phyloP scores from a whole-genome alignment of 2,113 vertebrate species.

The Macheiramphus alcinus region DNA sequence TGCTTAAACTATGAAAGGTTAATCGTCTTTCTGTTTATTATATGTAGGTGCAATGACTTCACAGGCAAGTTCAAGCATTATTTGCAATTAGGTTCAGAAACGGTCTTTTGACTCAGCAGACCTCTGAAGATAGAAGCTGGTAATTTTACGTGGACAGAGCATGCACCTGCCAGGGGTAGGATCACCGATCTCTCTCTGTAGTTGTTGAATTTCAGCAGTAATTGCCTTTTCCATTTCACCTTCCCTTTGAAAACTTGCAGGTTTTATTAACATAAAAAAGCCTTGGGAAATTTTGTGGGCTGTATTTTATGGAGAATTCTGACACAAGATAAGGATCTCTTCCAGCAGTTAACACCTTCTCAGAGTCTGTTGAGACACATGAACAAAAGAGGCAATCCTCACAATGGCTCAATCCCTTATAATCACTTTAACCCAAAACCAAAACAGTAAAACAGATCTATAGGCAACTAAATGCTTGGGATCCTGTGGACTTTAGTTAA shows the following conservation, averaged over 20 bases:
- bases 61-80: neutral
- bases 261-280: slow-evolving; percentile 40
- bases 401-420: neutral
- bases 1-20: neutral
- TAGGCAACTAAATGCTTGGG: neutral
- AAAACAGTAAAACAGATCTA: neutral
- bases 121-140: neutral
- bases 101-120: neutral
- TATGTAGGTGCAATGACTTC: neutral
- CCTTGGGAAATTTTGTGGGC: neutral
- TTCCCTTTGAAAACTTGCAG: neutral
- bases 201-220: neutral
- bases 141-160: neutral
- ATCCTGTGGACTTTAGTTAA: neutral
- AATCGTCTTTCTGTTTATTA: neutral
- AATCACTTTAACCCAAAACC: neutral
- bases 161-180: neutral
- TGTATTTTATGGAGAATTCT: slow-evolving; percentile 13
- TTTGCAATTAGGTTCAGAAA: neutral
- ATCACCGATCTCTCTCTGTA: neutral
- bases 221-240: slow-evolving; percentile 2
- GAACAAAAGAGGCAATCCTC: neutral
- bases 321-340: neutral
- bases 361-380: neutral
- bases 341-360: neutral